Percentiles rank a stretch among this genome's conserved stretches.
Conservation (phyloP, 2,113 vertebrate genomes). For the Campylorhamphus procurvoides region DNA sequence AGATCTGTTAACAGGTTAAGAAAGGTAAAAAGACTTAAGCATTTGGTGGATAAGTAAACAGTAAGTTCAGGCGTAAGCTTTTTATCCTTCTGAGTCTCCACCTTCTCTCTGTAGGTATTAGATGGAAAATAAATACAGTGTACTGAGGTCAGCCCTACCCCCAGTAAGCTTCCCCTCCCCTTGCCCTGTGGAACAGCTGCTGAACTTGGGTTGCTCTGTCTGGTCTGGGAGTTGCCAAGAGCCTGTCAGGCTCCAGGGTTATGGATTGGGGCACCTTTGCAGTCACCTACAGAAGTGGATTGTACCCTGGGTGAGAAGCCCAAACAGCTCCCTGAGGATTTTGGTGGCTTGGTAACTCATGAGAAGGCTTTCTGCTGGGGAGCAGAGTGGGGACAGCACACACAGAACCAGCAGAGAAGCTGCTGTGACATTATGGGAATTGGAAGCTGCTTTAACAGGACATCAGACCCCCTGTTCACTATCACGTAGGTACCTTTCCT, state of each 20-base stretch:
- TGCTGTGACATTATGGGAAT: constrained; percentile 78
- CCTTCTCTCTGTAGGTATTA: constrained; percentile 43
- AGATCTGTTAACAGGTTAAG: not conserved
- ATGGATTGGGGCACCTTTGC: not conserved
- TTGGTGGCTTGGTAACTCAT: not conserved
- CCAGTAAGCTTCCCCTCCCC: not conserved
- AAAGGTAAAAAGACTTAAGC: not conserved
- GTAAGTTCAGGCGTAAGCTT: constrained; percentile 19
- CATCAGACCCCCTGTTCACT: constrained; percentile 85
- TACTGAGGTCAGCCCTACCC: constrained; percentile 18
- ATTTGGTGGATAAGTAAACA: constrained; percentile 14
- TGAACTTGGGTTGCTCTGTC: not conserved
- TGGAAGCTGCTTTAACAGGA: constrained; percentile 87
- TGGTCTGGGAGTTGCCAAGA: not conserved
- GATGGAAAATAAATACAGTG: constrained; percentile 7
- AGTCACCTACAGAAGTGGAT: not conserved
- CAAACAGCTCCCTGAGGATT: not conserved
- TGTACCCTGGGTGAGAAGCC: not conserved
- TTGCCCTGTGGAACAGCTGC: not conserved
- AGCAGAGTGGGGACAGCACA: not conserved
- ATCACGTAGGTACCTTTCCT: constrained; percentile 77
- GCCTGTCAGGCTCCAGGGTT: not conserved
- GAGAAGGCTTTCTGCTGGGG: not conserved
- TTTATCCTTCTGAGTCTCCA: constrained; percentile 40
- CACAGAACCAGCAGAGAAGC: not conserved